Evolutionary conservation across 2,797 vertebrate genomes (phyloP).

Genomic region (Sebastes melanostomus): DNA sequence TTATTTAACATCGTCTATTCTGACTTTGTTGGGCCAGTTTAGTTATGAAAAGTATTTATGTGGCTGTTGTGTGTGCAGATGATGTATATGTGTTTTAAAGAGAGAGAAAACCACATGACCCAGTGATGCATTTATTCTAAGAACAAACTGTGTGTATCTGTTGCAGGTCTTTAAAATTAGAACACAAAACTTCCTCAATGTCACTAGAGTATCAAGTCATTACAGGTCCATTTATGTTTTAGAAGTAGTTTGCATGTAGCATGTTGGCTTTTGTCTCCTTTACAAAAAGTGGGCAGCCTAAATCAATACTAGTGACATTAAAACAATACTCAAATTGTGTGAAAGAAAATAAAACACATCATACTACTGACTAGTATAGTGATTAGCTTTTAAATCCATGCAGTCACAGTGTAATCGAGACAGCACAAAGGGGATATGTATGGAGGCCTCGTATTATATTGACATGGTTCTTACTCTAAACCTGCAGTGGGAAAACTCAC

Average conservation of each 20-base stretch:
- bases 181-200: neutral
- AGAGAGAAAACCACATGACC: neutral
- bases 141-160: neutral
- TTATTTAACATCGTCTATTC: neutral
- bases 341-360: neutral
- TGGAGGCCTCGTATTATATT: neutral
- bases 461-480: neutral
- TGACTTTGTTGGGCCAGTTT: neutral
- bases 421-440: neutral
- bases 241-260: neutral
- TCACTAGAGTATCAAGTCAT: neutral
- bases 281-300: neutral
- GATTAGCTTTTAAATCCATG: neutral
- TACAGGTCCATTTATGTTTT: neutral
- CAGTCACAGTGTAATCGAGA: neutral
- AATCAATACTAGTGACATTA: neutral
- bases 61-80: neutral
- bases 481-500: slow-evolving; percentile 76
- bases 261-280: neutral
- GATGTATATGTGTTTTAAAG: neutral
- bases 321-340: neutral
- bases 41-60: neutral
- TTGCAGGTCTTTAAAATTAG: neutral
- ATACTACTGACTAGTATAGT: too few species aligned
- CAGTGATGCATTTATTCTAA: neutral